These are phyloP conservation scores for Euzetes globulus DNA, from an alignment of 2,888 invertebrate genomes.

Conservation along the genomic window DNA sequence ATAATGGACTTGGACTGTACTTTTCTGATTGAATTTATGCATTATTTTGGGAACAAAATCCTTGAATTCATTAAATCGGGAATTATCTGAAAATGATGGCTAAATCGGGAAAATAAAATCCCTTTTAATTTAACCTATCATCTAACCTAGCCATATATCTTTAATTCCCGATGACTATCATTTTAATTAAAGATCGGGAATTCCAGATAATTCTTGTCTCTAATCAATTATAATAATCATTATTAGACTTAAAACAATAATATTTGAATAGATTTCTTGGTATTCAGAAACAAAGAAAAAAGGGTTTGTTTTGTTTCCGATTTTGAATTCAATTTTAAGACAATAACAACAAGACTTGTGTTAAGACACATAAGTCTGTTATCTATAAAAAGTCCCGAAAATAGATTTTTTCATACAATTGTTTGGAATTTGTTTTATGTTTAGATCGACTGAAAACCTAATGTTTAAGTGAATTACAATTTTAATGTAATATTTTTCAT, in stretches of 20 bases:
- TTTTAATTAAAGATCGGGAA: no score
- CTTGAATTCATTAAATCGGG: no score
- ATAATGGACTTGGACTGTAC: no score
- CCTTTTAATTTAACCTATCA: no score
- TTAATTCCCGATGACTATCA: no score
- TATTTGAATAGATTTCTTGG: neutral
- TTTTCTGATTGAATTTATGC: no score
- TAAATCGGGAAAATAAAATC: no score
- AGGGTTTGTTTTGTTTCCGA: neutral
- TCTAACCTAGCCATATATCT: no score
- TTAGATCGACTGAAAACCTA: neutral
- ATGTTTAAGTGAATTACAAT: neutral
- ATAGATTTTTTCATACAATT: neutral
- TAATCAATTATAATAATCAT: neutral
- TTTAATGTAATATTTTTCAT: no score
- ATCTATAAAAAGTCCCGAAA: constrained; percentile 11
- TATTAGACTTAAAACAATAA: neutral
- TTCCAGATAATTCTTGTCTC: no score
- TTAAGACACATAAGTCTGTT: neutral
- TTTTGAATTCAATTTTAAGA: neutral
- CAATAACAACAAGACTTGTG: constrained; percentile 6
- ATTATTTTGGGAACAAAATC: no score
- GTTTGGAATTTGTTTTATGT: neutral
- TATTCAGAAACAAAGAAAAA: neutral
- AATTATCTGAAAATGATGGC: no score